Evolutionary conservation across 2,113 vertebrate genomes (phyloP).

Genomic region (Embiotoca jacksoni): DNA sequence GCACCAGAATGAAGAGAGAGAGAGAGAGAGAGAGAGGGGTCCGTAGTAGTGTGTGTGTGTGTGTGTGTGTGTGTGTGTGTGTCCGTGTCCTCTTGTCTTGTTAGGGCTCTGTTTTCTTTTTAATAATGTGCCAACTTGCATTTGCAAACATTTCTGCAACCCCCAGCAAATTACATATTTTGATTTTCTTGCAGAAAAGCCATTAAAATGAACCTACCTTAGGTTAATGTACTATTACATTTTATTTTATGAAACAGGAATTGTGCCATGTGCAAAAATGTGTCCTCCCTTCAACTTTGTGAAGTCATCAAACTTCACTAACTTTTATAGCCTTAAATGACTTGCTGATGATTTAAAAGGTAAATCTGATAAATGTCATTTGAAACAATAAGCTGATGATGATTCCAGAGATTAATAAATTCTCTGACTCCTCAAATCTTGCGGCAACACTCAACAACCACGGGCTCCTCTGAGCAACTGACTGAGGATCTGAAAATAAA

Average conservation of each 20-base stretch:
- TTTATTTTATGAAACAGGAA: background rate
- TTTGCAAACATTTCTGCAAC: conserved; percentile 5
- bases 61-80: conserved; percentile 22
- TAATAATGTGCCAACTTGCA: background rate
- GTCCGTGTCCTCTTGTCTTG: conserved; percentile 2
- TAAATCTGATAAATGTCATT: background rate
- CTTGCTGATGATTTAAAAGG: background rate
- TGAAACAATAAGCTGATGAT: background rate
- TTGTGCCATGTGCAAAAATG: background rate
- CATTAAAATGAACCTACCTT: background rate
- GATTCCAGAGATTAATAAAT: background rate
- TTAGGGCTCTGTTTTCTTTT: conserved; percentile 27
- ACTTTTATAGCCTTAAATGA: background rate
- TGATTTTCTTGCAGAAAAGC: background rate
- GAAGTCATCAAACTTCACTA: background rate
- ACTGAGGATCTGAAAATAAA: background rate
- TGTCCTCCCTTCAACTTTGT: background rate
- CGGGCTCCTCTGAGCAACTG: background rate
- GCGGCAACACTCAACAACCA: background rate
- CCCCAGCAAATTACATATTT: background rate
- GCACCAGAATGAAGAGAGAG: conserved; percentile 48
- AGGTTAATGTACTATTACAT: background rate
- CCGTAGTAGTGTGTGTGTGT: conserved; percentile 18
- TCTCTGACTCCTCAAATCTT: background rate
- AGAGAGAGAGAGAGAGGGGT: conserved; percentile 7